phyloP scores from a whole-genome alignment of 2,888 invertebrate genomes.

The Hedya salicella region DNA sequence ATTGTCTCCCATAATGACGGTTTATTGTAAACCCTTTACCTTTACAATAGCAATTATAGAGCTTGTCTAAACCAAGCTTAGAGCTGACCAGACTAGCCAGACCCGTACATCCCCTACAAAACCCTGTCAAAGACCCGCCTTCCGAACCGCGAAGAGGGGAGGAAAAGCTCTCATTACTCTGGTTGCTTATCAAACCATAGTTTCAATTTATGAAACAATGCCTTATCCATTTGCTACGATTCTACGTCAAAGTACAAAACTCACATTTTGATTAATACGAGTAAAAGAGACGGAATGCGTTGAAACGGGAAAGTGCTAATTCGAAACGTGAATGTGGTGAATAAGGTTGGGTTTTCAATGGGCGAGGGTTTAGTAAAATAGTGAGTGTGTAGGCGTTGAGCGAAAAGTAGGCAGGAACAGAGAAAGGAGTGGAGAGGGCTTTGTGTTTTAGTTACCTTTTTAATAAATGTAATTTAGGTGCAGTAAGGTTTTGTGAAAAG shows the following conservation, averaged over 20 bases:
- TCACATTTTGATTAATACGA: conserved; percentile 84
- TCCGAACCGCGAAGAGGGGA: conserved; percentile 47
- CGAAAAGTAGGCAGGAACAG: conserved; percentile 83
- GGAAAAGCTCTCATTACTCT: conserved; percentile 61
- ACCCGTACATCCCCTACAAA: conserved; percentile 54
- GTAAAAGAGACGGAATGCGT: conserved; percentile 81
- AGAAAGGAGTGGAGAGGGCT: conserved; percentile 70
- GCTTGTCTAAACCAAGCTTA: conserved; percentile 76
- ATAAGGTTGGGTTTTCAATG: conserved; percentile 60
- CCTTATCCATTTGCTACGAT: conserved; percentile 84
- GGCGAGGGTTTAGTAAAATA: conserved; percentile 75
- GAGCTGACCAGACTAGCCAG: conserved; percentile 52
- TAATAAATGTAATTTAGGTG: conserved; percentile 52
- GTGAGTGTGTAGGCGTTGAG: conserved; percentile 82
- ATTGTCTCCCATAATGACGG: conserved; percentile 72
- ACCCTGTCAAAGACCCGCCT: conserved; percentile 44
- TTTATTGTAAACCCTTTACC: conserved; percentile 73
- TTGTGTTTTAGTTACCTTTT: conserved; percentile 59
- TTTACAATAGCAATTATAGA: conserved; percentile 75
- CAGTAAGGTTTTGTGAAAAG: conserved; percentile 40
- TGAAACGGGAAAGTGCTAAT: conserved; percentile 51
- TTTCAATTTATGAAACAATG: conserved; percentile 84
- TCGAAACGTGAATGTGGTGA: conserved; percentile 64
- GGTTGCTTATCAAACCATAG: conserved; percentile 73
- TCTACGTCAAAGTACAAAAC: conserved; percentile 83